Base-by-base conservation (phyloP, 2,888 invertebrate species). In the Tipula unca region DNA sequence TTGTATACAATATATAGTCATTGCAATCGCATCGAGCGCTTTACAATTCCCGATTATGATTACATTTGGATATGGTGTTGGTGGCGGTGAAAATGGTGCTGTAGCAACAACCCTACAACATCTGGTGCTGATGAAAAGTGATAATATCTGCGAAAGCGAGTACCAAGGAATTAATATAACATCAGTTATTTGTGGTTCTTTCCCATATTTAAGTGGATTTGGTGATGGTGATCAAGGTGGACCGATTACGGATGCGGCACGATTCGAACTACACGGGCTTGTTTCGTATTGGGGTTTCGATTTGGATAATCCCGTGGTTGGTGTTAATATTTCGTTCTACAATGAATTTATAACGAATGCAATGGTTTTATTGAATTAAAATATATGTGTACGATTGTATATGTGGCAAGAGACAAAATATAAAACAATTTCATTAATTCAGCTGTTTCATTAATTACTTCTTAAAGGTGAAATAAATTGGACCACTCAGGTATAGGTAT, bases 151-250 rank as follows among this genome's bases (percentile, higher is more conserved):
- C 69, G 69, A 69, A 25, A 69, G 25, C 10, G 10, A 69, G 25
- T 69, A 69, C 10, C 69, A 25, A 25, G 69, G 69, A 0, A 69
- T 69, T 2, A 69, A 69, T 13, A 69, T 69, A 10, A 25, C 25
- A 1, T 69, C 69, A 25, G 69, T 69, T 6, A 69, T 69, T 3
- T 83, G 83, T 83, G 83, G 83, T 3, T 1, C 35, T 3, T 83
- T 35, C 83, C 69, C 69, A 25, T 10, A 10, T 69, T 14, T n/a
- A n/a, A 83, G 8, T n/a, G 32, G 83, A 32, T 83, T 83, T n/a
- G 83, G 32, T n/a, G 2, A 83, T 17, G 83, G 83, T n/a, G 83
- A 83, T 32, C 83, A 83, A 83, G 83, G 83, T 32, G 83, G 83
- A n/a, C 83, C 83, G 32, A 83, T 83, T 8, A 35, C 35, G n/a